Evolutionary conservation across 2,888 invertebrate species (phyloP).

Genomic region (Hetaerina titia): DNA sequence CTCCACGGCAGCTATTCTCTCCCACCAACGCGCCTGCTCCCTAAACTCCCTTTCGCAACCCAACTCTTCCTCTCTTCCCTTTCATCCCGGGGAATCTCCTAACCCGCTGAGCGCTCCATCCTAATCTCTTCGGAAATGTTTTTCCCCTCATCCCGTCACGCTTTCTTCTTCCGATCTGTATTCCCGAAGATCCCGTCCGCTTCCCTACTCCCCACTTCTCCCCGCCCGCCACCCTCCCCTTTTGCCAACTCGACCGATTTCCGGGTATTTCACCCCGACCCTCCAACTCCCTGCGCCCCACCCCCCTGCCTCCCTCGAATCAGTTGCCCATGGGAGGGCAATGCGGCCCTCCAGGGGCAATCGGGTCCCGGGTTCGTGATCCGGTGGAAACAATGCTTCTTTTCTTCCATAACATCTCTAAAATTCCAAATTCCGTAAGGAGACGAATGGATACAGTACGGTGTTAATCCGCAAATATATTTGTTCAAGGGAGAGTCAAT

Average conservation of each 20-base stretch:
- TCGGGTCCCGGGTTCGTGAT: no score
- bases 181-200: background rate
- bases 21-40: background rate
- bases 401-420: no score
- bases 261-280: background rate
- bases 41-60: slow-evolving; percentile 19
- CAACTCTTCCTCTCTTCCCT: background rate
- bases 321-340: background rate
- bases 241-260: slow-evolving; percentile 42
- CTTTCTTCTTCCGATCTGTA: background rate
- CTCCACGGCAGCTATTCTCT: background rate
- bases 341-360: no score
- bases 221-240: background rate
- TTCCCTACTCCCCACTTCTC: background rate
- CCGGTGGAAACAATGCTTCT: no score
- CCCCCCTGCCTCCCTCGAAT: background rate
- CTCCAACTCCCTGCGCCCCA: background rate
- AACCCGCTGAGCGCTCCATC: slow-evolving; percentile 41
- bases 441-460: no score
- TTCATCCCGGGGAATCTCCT: slow-evolving; percentile 4
- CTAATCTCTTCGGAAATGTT: slow-evolving; percentile 62
- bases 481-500: no score
- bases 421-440: no score
- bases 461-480: no score
- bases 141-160: background rate